Base-by-base conservation (phyloP, 2,113 vertebrate genomes). In the Anhinga anhinga region DNA sequence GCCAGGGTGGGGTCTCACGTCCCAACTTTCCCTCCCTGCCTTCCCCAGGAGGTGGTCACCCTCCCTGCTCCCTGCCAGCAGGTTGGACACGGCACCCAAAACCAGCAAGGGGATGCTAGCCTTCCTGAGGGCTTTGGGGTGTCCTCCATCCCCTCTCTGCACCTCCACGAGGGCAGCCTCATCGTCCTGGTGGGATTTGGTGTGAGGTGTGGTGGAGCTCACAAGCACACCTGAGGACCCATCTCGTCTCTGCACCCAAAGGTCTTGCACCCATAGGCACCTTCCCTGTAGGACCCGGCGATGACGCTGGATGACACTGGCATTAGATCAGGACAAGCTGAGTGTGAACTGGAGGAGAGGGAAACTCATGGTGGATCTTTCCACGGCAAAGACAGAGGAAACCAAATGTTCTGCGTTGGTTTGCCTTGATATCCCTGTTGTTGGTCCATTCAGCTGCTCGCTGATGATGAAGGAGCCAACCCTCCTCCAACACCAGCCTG, bases 1-100 rank as follows among this genome's bases (percentile, higher is more conserved):
- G 98, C 98, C 98, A 98, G 98, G 96, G 97, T 98, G 98, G 87
- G 97, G 97, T 99, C 98, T 98, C 97, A 96, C 98, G 93, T 98
- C 98, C 98, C 97, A 96, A 70, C 97, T 97, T 93, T 62, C 58
- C 44, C 66, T 70, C 73, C n/a, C 34, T 0, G 1, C 29, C 56
- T 49, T 69, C 14, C 38, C 14, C 18, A 19, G 61, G 40, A 52
- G 65, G 69, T 73, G 38, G 42, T 65, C 4, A 0, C 36, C 58
- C 30, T 47, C 25, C 53, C 56, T 2, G 6, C 17, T 42, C 32
- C 1, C 55, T 61, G 26, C 23, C 1, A 2, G 23, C 7, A 36
- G 32, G 23, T 66, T 80, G 29, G 32, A 32, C 32, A 21, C 0
- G 0, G 36, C 15, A n/a, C 20, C 44, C 47, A 25, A 34, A 66